Evolutionary conservation across 2,113 vertebrate species (phyloP).

Genomic region (Rhodinocichla rosea): DNA sequence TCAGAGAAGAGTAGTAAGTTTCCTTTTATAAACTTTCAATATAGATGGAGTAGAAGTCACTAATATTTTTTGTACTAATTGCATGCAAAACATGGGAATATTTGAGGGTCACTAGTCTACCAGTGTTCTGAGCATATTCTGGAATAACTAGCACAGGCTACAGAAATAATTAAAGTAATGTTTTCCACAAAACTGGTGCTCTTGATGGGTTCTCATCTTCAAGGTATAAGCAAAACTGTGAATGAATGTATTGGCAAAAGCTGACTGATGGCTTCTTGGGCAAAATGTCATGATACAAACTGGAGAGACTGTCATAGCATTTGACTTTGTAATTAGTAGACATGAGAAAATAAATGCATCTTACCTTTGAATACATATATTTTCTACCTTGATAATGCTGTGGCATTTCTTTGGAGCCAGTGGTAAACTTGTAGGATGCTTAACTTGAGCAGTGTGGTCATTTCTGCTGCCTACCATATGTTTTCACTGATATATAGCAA

Average conservation of each 20-base stretch:
- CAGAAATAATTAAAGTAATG: neutral
- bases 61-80: neutral
- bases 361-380: neutral
- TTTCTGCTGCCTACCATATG: neutral
- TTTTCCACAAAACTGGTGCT: neutral
- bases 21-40: neutral
- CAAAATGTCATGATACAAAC: neutral
- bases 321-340: neutral
- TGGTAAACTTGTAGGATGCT: neutral
- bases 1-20: neutral
- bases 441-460: neutral
- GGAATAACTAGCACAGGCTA: accelerated
- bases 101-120: neutral
- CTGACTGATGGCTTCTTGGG: neutral
- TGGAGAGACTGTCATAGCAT: neutral
- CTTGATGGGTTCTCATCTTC: neutral
- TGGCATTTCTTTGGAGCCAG: neutral
- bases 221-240: neutral
- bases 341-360: neutral
- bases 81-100: neutral
- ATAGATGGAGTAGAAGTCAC: neutral
- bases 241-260: neutral
- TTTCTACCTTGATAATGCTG: conserved; percentile 15
- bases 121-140: neutral
- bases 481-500: conserved; percentile 5